Base-by-base conservation (phyloP, 2,113 vertebrate genomes). In the Hippocampus comes region DNA sequence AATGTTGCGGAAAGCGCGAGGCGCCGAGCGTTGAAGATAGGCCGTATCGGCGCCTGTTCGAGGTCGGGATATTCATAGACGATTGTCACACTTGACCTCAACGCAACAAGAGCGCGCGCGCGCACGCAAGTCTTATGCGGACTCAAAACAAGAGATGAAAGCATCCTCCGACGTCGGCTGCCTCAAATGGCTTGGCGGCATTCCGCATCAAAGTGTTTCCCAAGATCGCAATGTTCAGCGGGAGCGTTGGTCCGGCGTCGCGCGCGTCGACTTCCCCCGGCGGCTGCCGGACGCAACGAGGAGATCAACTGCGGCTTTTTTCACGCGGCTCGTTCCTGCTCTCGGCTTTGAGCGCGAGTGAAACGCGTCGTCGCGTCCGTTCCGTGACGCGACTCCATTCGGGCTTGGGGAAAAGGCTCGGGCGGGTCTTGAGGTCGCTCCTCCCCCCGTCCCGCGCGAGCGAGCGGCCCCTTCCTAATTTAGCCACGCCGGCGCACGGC, bases 391-490 rank as follows among this genome's bases (percentile, higher is more conserved):
- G 30, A 30, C 30, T 34, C 30, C 30, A 17, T 12, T 9, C 38
- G 25, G 5, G 41, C 23, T 43, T 7, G 9, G 14, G 9, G 18
- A 63, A 43, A 48, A 48, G 14, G 57, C 66, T 60, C 76, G 68
- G 67, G 81, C 76, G 68, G 69, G 81, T 81, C 67, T 80, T 71
- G 74, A 74, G 74, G 42, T 17, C 0, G 46, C 30, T 27, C 73
- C 64, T 21, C 64, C 15, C 42, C 23, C 12, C 3, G 27, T 14
- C 64, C 43, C 80, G 76, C 75, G 81, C 68, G 59, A 78, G 82
- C 86, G 87, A 89, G 88, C 88, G 89, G 88, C 88, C 89, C 91
- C 92, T 91, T 92, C 94, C 94, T 93, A 94, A 95, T 95, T 95
- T 95, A 94, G 94, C 89, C 91, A 92, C 89, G 84, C 78, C 81